Evolutionary conservation across 2,113 vertebrate genomes (phyloP), one percentile per base, ranked within the genome.

Genomic region (Paraplagusia blochii): DNA sequence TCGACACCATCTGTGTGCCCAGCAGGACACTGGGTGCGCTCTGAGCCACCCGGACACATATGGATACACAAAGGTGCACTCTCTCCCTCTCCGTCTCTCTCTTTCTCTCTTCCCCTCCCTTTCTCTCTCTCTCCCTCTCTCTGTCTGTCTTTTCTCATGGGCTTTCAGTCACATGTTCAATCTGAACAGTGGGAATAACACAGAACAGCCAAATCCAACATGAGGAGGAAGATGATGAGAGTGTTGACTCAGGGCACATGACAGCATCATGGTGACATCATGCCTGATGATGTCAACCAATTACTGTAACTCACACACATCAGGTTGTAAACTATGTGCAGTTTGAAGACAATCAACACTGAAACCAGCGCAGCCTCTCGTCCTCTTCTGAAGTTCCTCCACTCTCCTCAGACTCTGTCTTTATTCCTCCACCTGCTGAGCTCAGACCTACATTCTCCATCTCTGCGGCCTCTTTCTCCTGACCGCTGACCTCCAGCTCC

Each of bases 1-100:
- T 81, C 82, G 54, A 83, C 79, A 84, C 89, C 89, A 90, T 89
- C 88, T 90, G 89, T 80, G 86, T 76, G 82, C 84, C 85, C 88
- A 89, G 87, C 87, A 89, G 87, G 87, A 47, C 68, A 74, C 84
- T 74, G 79, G 68, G 68, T 72, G 58, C 64, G 60, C 58, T 74
- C 85, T 10, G 62, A 66, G 64, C 79, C 84, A 81, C 79, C 72
- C 83, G 84, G 77, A 84, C 84, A 58, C 82, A 86, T 85, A 88
- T 80, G 81, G 78, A 83, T 80, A 80, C 76, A 77, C 83, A 84
- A 85, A 88, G 82, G 86, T 86, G 76, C 79, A 76, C 75, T 14
- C 77, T 77, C 58, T 66, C 66, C 16, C 75, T 44, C 69, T 61
- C 76, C 22, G 43, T 40, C 34, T 6, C 56, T 17, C 15, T 0